phyloP scores from a whole-genome alignment of 2,888 invertebrate species.

The Oligia latruncula region DNA sequence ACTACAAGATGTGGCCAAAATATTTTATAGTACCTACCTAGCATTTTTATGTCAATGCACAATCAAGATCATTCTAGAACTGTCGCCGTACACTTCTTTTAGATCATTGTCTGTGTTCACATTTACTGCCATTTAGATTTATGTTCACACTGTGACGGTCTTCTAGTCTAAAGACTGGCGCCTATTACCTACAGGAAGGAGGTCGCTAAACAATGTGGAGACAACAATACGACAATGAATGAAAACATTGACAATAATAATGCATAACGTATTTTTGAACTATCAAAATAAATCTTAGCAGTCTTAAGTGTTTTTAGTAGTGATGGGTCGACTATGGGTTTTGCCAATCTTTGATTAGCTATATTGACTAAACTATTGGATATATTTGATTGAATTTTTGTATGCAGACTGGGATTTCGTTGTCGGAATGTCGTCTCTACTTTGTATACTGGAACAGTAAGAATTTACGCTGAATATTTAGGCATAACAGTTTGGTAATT shows the following conservation, averaged over 20 bases:
- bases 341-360: not conserved
- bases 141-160: conserved; percentile 47
- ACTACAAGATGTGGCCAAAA: conserved; percentile 13
- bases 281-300: not conserved
- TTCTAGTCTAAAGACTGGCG: conserved; percentile 52
- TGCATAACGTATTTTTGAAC: not conserved
- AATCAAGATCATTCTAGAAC: conserved; percentile 41
- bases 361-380: not conserved
- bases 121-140: conserved; percentile 43
- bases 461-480: not conserved
- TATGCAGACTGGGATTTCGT: not conserved
- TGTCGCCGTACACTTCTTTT: conserved; percentile 36
- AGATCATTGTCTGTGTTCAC: conserved; percentile 44
- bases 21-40: conserved; percentile 21
- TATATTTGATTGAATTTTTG: not conserved
- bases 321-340: not conserved
- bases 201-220: not conserved
- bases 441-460: not conserved
- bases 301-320: not conserved
- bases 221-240: not conserved
- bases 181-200: conserved; percentile 27
- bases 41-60: conserved; percentile 34
- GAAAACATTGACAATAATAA: not conserved
- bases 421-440: not conserved
- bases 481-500: not conserved